Percentiles rank a stretch among this genome's conserved stretches.
These are phyloP conservation scores for Albula glossodonta DNA, from an alignment of 2,113 vertebrate species.

Conservation along the genomic window DNA sequence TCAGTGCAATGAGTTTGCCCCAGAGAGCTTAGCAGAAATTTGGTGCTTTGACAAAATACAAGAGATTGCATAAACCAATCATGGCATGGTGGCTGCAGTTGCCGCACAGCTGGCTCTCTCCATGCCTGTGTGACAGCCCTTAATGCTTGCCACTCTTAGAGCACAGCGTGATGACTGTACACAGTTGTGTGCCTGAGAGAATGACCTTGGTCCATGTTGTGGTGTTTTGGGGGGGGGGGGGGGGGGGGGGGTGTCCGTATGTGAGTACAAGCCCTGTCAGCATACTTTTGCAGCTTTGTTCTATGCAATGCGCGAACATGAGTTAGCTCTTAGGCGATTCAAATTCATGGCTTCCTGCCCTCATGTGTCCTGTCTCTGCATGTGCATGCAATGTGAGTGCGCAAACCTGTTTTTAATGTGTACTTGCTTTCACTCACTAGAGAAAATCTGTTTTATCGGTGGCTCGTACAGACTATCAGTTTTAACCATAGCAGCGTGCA, in stretches of 20 bases:
- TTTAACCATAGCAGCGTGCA: too few species aligned
- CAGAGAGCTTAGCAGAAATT: background rate
- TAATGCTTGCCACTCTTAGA: too few species aligned
- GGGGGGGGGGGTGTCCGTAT: background rate
- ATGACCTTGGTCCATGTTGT: background rate
- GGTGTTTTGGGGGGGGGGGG: background rate
- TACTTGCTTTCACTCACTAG: too few species aligned
- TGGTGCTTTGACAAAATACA: background rate
- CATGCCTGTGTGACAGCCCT: background rate
- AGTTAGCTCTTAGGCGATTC: slow-evolving; percentile 36
- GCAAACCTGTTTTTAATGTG: background rate
- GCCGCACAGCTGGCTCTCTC: too few species aligned
- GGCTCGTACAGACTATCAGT: too few species aligned
- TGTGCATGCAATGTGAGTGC: background rate
- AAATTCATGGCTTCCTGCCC: background rate
- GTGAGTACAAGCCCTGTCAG: background rate
- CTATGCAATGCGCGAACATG: slow-evolving; percentile 28
- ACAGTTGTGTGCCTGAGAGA: background rate
- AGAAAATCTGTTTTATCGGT: too few species aligned
- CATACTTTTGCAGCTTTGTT: background rate
- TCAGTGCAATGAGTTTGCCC: background rate
- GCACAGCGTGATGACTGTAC: background rate
- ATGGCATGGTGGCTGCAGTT: background rate
- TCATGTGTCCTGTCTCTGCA: background rate
- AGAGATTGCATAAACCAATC: too few species aligned